Evolutionary conservation across 2,113 vertebrate species (phyloP).

Genomic region (Dryoscopus gambensis): DNA sequence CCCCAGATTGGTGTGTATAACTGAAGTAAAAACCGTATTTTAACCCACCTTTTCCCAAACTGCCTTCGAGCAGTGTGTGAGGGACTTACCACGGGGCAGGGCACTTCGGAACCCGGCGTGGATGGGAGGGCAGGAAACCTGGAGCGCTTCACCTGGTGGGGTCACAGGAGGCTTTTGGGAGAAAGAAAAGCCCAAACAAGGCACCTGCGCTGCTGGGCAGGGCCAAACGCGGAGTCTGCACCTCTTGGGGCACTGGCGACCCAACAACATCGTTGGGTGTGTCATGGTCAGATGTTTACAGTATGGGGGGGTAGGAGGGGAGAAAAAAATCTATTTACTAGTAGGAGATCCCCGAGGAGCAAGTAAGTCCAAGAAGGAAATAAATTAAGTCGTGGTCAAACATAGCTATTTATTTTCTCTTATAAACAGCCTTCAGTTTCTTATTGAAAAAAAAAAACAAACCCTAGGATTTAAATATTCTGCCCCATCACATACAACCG

Average conservation of each 20-base stretch:
- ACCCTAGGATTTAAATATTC: slow-evolving; percentile 76
- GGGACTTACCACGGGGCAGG: background rate
- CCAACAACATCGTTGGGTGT: background rate
- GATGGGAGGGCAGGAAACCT: rapidly evolving
- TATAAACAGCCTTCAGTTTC: slow-evolving; percentile 81
- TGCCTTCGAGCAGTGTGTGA: background rate
- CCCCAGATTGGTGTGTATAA: too few species aligned
- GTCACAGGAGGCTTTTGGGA: background rate
- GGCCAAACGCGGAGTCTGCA: rapidly evolving
- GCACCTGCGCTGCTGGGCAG: too few species aligned
- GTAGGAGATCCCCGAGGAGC: background rate
- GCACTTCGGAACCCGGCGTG: rapidly evolving
- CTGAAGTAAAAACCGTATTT: rapidly evolving
- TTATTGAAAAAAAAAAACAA: slow-evolving; percentile 57
- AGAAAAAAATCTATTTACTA: background rate
- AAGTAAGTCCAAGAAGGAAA: background rate
- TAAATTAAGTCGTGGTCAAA: slow-evolving; percentile 70
- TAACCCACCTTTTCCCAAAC: background rate
- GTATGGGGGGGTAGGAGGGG: rapidly evolving
- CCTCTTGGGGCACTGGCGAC: rapidly evolving
- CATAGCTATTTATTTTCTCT: slow-evolving; percentile 82
- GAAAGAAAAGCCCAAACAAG: background rate
- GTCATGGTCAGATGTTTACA: background rate
- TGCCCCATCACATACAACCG: slow-evolving; percentile 70
- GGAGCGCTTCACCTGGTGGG: rapidly evolving